Evolutionary conservation across 1,140 invertebrate genomes (phyloP), one percentile per base, ranked within the genome.

Genomic region (Rhyzopertha dominica): DNA sequence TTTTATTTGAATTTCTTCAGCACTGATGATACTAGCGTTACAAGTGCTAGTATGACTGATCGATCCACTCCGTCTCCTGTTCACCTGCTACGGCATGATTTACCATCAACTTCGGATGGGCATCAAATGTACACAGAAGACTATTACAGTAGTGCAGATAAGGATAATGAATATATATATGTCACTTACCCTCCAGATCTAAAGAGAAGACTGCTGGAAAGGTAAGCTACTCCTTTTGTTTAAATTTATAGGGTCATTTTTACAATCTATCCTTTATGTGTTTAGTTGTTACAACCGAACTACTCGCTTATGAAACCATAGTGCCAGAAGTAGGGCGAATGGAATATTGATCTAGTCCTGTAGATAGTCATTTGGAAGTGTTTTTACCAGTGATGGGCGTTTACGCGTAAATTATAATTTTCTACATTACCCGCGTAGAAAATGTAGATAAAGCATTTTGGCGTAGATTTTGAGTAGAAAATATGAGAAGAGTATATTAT

Each of bases 171-270:
- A 62, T 89, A 88, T 66, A 88, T 89, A 51, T 89, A 87, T 66
- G 86, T 87, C 45, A 84, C 84, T 32, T 89, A 89, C 72, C 86
- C 86, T 36, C 84, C 86, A 9, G 86, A 88, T 67, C 72, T 89
- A 23, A 87, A 88, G 66, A 76, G 85, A 53, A 74, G 84, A 36
- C 74, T 87, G 51, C 74, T 87, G 41, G 85, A 87, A 72, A 87
- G 84, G 83, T 87, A 80, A 63, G 69, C 22, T 36, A 4, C 25
- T 43, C n/a, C 24, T 28, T 31, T 46, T 14, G 36, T 14, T 26
- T 51, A 9, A 25, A 43, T 53, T 31, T 41, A 47, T 7, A 25
- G 20, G 48, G 48, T 48, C 24, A 24, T 51, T 44, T 48, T 58
- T 53, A 40, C 26, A 49, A 48, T 39, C 22, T 47, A 53, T 32